Percentiles rank a stretch among this genome's conserved stretches.
phyloP scores from a whole-genome alignment of 2,888 invertebrate genomes.

The Pseudolycoriella hygida region DNA sequence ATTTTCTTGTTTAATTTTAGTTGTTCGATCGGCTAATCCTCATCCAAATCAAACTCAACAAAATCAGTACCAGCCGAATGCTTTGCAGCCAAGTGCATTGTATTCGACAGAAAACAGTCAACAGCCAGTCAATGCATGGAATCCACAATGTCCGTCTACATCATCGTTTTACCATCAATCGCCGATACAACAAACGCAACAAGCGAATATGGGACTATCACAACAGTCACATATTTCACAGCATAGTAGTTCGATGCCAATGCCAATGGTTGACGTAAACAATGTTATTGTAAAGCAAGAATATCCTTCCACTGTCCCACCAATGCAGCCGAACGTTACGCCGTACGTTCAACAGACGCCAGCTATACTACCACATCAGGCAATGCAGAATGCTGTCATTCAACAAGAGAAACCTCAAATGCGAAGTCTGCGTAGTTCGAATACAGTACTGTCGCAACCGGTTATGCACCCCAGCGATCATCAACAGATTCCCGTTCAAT shows the following conservation, averaged over 20 bases:
- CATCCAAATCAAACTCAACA: neutral
- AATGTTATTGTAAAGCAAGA: neutral
- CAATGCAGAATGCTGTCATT: slow-evolving; percentile 7
- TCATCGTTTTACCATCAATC: slow-evolving; percentile 2
- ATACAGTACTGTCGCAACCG: neutral
- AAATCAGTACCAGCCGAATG: neutral
- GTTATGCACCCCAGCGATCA: no score
- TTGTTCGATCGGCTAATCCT: neutral
- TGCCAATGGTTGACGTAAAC: neutral
- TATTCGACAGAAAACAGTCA: slow-evolving; percentile 6
- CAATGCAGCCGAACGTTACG: neutral
- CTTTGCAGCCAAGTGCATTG: slow-evolving; percentile 5
- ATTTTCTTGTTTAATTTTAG: neutral
- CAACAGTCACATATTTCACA: slow-evolving; percentile 8
- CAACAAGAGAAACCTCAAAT: neutral
- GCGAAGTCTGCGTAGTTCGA: neutral
- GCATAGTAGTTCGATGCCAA: neutral
- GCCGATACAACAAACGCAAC: slow-evolving; percentile 1
- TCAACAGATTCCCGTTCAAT: no score
- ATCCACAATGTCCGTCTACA: slow-evolving; percentile 7
- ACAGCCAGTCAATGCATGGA: slow-evolving; percentile 7
- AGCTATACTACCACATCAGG: slow-evolving; percentile 5
- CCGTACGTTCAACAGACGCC: neutral
- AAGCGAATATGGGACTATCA: no score
- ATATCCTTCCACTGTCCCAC: neutral